A percentile compares a stretch with the other conserved stretches of the same genome.
Evolutionary conservation across 2,113 vertebrate species (phyloP).

Genomic region (Lucifuga dentata): DNA sequence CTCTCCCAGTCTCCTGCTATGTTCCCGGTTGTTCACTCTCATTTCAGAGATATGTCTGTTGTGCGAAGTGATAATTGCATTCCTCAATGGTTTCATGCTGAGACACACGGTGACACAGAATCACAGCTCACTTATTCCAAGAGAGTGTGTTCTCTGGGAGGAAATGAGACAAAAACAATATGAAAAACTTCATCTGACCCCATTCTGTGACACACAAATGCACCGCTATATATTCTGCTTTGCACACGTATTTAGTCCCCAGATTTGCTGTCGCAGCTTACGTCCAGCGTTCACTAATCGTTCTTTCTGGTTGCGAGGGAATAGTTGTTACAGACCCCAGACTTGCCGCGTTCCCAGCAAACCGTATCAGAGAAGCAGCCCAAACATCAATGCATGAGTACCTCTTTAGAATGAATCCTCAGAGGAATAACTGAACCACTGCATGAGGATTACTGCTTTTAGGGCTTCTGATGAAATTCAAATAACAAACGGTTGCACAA

Average conservation of each 20-base stretch:
- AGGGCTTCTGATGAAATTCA: conserved; percentile 72
- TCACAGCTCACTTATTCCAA: conserved; percentile 64
- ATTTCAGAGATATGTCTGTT: conserved; percentile 67
- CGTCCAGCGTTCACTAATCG: conserved; percentile 63
- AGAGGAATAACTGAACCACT: conserved; percentile 45
- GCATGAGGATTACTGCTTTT: conserved; percentile 76
- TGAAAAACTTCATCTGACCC: conserved; percentile 62
- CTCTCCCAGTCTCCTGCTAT: conserved; percentile 21
- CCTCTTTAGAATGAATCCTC: conserved; percentile 78
- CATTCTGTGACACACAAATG: conserved; percentile 53
- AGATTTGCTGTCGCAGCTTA: conserved; percentile 65
- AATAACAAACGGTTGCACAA: conserved; percentile 64
- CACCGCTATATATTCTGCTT: conserved; percentile 3
- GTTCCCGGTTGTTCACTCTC: conserved; percentile 60
- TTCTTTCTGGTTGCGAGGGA: conserved; percentile 49
- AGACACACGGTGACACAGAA: conserved; percentile 67
- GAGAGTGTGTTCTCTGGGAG: conserved; percentile 66
- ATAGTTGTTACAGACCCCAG: conserved; percentile 54
- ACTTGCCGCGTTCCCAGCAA: conserved; percentile 53
- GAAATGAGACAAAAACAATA: conserved; percentile 77
- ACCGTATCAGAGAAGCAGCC: conserved; percentile 70
- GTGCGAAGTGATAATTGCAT: conserved; percentile 80
- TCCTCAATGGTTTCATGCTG: conserved; percentile 76
- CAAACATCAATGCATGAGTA: conserved; percentile 69
- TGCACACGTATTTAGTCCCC: conserved; percentile 10